Evolutionary conservation across 2,888 invertebrate species (phyloP).

Genomic region (Eupithecia dodoneata): DNA sequence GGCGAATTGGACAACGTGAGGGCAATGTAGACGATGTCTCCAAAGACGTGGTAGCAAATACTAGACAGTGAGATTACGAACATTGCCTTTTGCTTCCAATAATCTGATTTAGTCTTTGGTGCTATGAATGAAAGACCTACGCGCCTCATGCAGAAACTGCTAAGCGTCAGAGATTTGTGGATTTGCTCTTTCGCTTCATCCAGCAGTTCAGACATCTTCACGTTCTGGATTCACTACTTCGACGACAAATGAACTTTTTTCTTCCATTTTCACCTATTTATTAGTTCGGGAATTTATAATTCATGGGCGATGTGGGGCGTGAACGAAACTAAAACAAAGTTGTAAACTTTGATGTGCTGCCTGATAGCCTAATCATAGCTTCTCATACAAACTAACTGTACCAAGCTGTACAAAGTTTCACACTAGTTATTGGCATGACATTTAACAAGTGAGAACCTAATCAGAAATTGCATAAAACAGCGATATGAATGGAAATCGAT

Average conservation of each 20-base stretch:
- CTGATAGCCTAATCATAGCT: conserved; percentile 40
- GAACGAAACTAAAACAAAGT: conserved; percentile 43
- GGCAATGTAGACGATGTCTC: conserved; percentile 72
- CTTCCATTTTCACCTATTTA: conserved; percentile 23
- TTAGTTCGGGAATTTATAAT: conserved; percentile 38
- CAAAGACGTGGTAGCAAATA: conserved; percentile 74
- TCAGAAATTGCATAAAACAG: conserved; percentile 35
- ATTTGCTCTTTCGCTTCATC: conserved; percentile 70
- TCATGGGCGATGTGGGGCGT: conserved; percentile 53
- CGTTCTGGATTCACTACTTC: conserved; percentile 2
- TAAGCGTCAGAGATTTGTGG: conserved; percentile 63
- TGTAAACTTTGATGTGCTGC: conserved; percentile 37
- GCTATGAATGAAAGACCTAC: conserved; percentile 69
- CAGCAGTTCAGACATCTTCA: conserved; percentile 56
- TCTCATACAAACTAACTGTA: conserved; percentile 33
- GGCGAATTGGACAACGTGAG: conserved; percentile 74
- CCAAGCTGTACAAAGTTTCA: conserved; percentile 28
- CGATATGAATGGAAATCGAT: conserved; percentile 50
- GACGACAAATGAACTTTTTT: conserved; percentile 18
- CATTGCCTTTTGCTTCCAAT: conserved; percentile 63
- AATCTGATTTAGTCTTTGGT: conserved; percentile 52
- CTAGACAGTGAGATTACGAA: conserved; percentile 62
- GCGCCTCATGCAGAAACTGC: conserved; percentile 67
- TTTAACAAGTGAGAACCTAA: conserved; percentile 41
- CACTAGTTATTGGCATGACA: conserved; percentile 28